Evolutionary conservation across 1,140 invertebrate genomes (phyloP).

Genomic region (Drosophila guanche): DNA sequence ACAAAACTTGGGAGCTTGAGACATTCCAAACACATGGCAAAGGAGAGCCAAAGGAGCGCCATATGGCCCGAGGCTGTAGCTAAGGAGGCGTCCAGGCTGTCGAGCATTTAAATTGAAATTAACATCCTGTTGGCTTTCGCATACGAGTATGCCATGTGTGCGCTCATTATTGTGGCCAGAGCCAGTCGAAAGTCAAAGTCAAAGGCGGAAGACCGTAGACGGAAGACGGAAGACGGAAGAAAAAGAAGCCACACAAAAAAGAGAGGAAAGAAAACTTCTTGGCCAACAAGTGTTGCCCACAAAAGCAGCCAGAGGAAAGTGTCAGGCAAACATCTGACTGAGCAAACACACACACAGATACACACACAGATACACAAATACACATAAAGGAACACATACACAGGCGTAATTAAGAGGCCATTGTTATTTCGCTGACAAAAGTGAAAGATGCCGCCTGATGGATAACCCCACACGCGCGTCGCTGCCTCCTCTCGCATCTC

Average conservation of each 20-base stretch:
- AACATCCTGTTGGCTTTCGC: constrained; percentile 66
- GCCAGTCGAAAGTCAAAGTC: constrained; percentile 54
- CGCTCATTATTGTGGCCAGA: constrained; percentile 62
- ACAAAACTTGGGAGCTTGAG: constrained; percentile 37
- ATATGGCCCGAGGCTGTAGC: background rate
- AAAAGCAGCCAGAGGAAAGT: constrained; percentile 66
- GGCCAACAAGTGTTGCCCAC: constrained; percentile 54
- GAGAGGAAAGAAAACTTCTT: constrained; percentile 49
- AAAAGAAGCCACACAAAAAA: constrained; percentile 22
- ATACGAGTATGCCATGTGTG: constrained; percentile 47
- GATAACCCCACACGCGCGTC: constrained; percentile 56
- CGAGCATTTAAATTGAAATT: constrained; percentile 79
- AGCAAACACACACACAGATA: constrained; percentile 30
- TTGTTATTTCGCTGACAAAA: constrained; percentile 83
- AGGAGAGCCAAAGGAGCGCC: constrained; percentile 61
- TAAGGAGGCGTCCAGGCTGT: constrained; percentile 30
- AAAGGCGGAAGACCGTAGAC: constrained; percentile 40
- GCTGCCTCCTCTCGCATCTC: background rate
- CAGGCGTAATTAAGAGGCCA: constrained; percentile 83
- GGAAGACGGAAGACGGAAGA: constrained; percentile 8
- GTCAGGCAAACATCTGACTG: constrained; percentile 73
- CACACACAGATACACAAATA: constrained; percentile 40
- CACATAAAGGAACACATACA: constrained; percentile 31
- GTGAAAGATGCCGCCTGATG: constrained; percentile 81
- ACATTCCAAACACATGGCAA: constrained; percentile 13